These are phyloP conservation scores for Erythrocercus mccallii DNA, from an alignment of 2,113 vertebrate genomes.

Conservation along the genomic window DNA sequence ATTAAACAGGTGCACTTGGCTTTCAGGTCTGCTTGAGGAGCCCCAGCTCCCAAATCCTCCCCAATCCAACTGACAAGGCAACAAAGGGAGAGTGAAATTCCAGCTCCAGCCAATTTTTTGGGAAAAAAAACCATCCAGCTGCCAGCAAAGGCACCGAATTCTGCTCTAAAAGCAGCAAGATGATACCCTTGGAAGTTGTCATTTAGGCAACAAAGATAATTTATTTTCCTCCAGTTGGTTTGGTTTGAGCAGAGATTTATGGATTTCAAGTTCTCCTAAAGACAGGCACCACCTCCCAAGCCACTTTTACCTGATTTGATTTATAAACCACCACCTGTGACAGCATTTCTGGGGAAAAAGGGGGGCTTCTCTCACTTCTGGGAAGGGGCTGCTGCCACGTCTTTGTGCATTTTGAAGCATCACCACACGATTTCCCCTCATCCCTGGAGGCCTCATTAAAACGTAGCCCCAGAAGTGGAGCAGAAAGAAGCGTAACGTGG, in stretches of 20 bases:
- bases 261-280: neutral
- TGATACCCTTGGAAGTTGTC: neutral
- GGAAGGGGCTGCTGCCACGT: neutral
- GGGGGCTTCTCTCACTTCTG: neutral
- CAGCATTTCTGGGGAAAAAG: neutral
- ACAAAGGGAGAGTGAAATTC: neutral
- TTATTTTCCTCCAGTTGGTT: neutral
- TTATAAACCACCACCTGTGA: neutral
- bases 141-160: fast-evolving
- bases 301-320: neutral
- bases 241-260: neutral
- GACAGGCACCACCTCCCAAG: neutral
- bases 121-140: neutral
- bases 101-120: neutral
- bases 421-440: neutral
- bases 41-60: neutral
- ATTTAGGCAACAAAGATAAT: neutral
- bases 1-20: neutral
- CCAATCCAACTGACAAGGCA: neutral
- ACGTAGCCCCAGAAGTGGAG: neutral
- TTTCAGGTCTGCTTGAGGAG: neutral
- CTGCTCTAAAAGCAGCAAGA: neutral
- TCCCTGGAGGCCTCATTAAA: slow-evolving; percentile 39
- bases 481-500: neutral
- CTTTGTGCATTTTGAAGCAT: neutral